Conservation (phyloP, 2,888 invertebrate species). For the Athrips mouffetella region DNA sequence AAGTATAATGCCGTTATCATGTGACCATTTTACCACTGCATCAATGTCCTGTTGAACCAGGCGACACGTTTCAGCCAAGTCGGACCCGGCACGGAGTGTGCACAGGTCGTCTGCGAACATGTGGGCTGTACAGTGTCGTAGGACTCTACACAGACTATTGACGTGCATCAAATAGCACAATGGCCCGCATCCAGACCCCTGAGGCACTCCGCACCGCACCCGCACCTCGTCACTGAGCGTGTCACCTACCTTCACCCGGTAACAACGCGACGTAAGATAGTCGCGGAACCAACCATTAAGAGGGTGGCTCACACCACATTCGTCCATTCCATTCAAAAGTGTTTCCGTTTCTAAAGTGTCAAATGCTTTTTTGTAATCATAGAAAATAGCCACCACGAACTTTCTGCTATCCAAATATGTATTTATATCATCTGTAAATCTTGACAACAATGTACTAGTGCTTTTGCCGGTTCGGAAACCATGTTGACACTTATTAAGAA, state of each 20-base stretch:
- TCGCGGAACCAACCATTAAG: too few relatives aligned
- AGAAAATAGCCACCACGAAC: neutral
- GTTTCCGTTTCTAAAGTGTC: slow-evolving; percentile 4
- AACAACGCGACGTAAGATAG: neutral
- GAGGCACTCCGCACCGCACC: neutral
- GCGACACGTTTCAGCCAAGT: too few relatives aligned
- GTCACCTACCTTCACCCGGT: neutral
- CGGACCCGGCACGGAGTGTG: too few relatives aligned
- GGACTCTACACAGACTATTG: neutral
- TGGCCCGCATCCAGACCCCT: slow-evolving; percentile 1
- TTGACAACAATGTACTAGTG: slow-evolving; percentile 1
- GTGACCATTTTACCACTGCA: too few relatives aligned
- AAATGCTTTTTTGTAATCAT: neutral
- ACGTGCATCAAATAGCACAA: neutral
- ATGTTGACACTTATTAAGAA: too few relatives aligned
- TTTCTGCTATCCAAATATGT: too few relatives aligned
- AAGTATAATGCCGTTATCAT: too few relatives aligned
- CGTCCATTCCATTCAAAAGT: neutral
- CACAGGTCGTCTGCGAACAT: too few relatives aligned
- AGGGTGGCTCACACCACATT: neutral
- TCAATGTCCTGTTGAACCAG: too few relatives aligned
- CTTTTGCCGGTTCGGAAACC: neutral
- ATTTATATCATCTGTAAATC: neutral
- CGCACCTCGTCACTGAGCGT: neutral
- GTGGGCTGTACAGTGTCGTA: neutral